Conservation (phyloP, 2,797 vertebrate species). For the Cynodonichthys magdalenae region DNA sequence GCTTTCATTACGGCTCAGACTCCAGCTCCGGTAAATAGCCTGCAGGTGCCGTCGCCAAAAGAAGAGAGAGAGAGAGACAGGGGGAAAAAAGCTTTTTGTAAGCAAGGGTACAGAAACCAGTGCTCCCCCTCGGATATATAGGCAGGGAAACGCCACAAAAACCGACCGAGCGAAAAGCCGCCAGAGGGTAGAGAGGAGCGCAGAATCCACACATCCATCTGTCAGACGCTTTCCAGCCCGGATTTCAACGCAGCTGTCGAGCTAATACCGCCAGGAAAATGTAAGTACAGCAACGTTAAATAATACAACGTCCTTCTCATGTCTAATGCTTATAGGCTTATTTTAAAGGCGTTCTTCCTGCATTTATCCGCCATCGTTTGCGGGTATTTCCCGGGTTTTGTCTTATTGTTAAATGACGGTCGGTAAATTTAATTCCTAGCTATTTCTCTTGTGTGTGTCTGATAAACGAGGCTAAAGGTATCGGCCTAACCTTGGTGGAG, state of each 20-base stretch:
- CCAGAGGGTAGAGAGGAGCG: slow-evolving; percentile 76
- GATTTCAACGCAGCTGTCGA: slow-evolving; percentile 64
- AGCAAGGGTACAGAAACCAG: slow-evolving; percentile 33
- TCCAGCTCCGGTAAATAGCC: slow-evolving; percentile 53
- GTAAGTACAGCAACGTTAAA: slow-evolving; percentile 58
- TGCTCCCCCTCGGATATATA: slow-evolving; percentile 63
- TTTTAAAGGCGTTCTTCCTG: background rate
- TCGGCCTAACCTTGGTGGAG: slow-evolving; percentile 60
- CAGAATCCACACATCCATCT: slow-evolving; percentile 70
- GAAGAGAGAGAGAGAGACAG: background rate
- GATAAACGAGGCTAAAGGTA: slow-evolving; percentile 22
- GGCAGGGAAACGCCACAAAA: slow-evolving; percentile 68
- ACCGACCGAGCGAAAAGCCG: slow-evolving; percentile 59
- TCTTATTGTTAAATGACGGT: background rate
- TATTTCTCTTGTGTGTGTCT: background rate
- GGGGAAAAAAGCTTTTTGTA: background rate
- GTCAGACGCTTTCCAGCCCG: slow-evolving; percentile 65
- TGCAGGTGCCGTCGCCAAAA: slow-evolving; percentile 56
- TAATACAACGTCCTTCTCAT: slow-evolving; percentile 9
- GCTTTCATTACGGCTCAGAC: slow-evolving; percentile 73
- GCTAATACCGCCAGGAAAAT: slow-evolving; percentile 64
- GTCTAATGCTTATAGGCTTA: slow-evolving; percentile 3
- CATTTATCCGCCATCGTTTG: background rate
- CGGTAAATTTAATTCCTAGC: background rate
- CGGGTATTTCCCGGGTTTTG: background rate